Evolutionary conservation across 2,888 invertebrate species (phyloP).

Genomic region (Athalia cordata): DNA sequence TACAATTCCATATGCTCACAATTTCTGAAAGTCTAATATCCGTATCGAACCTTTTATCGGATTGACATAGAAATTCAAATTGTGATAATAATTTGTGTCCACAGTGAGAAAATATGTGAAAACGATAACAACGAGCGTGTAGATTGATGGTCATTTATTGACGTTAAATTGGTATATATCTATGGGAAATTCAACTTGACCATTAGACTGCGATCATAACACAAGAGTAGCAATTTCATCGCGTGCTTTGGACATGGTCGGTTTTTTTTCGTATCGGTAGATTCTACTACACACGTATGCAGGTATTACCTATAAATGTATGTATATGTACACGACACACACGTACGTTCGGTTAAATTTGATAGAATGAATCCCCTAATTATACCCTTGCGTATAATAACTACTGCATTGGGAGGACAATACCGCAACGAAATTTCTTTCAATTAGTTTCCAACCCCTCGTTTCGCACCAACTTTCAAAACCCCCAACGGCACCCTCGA

Average conservation of each 20-base stretch:
- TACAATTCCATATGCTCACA: too few relatives aligned
- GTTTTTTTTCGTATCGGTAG: background rate
- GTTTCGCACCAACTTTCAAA: constrained; percentile 4
- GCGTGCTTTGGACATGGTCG: background rate
- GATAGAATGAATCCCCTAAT: constrained; percentile 23
- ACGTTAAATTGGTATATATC: too few relatives aligned
- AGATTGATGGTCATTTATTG: too few relatives aligned
- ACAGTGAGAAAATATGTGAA: too few relatives aligned
- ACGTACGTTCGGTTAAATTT: background rate
- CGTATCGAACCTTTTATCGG: too few relatives aligned
- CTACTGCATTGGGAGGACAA: background rate
- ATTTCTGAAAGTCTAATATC: too few relatives aligned
- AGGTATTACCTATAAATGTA: background rate
- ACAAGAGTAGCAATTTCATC: too few relatives aligned
- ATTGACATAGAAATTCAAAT: too few relatives aligned
- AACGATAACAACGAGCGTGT: too few relatives aligned
- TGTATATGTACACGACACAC: background rate
- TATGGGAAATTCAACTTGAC: too few relatives aligned
- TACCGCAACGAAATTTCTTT: constrained; percentile 24
- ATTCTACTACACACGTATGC: background rate
- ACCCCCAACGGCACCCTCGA: background rate
- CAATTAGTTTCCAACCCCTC: constrained; percentile 17
- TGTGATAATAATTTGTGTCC: too few relatives aligned
- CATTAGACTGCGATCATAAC: too few relatives aligned
- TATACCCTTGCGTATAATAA: background rate